Evolutionary conservation across 2,797 vertebrate genomes (phyloP).

Genomic region (Microchirus variegatus): DNA sequence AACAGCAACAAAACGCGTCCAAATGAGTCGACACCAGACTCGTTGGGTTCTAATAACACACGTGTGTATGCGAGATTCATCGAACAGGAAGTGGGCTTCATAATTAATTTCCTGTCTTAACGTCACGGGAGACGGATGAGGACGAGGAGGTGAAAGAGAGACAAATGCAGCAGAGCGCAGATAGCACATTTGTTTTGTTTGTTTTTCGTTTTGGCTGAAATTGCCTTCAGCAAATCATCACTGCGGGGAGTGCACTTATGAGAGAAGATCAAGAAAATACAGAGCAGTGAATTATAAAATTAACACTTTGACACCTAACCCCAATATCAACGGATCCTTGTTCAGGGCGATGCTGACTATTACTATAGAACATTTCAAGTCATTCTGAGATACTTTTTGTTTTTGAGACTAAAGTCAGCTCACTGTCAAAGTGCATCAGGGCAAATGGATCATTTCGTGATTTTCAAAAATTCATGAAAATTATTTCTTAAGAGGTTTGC

Average conservation of each 20-base stretch:
- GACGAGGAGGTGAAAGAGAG: conserved; percentile 46
- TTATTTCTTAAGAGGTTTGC: too few species aligned
- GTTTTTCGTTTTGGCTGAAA: conserved; percentile 19
- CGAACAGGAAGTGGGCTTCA: conserved; percentile 67
- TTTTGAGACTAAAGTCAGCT: too few species aligned
- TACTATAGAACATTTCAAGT: too few species aligned
- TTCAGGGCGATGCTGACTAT: too few species aligned
- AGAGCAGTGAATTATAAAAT: too few species aligned
- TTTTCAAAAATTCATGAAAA: too few species aligned
- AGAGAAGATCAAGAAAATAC: conserved; percentile 11
- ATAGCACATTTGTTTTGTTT: conserved; percentile 31
- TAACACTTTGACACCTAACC: too few species aligned
- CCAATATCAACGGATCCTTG: too few species aligned
- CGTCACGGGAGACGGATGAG: conserved; percentile 61
- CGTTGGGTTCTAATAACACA: conserved; percentile 1
- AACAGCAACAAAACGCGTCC: conserved; percentile 12
- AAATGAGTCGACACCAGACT: conserved; percentile 6
- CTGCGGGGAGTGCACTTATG: conserved; percentile 27
- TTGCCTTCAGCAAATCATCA: conserved; percentile 36
- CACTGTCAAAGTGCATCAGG: too few species aligned
- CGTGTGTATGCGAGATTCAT: conserved; percentile 40
- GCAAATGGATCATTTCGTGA: too few species aligned
- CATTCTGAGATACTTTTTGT: too few species aligned
- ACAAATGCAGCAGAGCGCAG: conserved; percentile 53
- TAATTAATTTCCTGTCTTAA: conserved; percentile 74